Percentiles rank a stretch among this genome's conserved stretches.
Evolutionary conservation across 2,113 vertebrate species (phyloP).

Genomic region (Charina bottae): DNA sequence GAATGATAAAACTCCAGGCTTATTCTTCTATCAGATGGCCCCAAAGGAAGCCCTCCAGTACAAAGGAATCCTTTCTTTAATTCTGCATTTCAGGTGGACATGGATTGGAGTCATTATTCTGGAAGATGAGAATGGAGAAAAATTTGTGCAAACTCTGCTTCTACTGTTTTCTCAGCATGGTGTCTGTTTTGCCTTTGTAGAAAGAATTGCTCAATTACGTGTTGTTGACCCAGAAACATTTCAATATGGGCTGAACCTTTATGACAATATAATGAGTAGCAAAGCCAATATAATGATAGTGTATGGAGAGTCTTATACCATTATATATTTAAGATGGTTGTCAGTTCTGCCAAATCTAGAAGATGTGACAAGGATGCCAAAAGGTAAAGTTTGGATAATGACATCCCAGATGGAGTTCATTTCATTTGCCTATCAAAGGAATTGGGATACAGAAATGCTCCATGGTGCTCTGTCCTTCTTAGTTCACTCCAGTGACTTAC

Average conservation of each 20-base stretch:
- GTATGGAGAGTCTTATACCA: not conserved
- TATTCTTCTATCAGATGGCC: not conserved
- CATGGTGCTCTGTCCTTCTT: not conserved
- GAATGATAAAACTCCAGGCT: not conserved
- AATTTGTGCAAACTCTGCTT: not conserved
- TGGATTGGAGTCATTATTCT: not conserved
- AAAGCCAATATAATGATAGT: not conserved
- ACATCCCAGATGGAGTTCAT: not conserved
- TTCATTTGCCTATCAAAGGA: not conserved
- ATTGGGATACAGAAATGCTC: not conserved
- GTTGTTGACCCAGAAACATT: not conserved
- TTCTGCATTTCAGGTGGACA: not conserved
- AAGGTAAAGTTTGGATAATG: not conserved
- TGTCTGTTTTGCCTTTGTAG: not conserved
- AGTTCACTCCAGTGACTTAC: not conserved
- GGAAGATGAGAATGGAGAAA: not conserved
- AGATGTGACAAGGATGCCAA: not conserved
- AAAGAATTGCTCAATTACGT: too few species aligned
- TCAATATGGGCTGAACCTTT: not conserved
- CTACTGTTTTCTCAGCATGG: not conserved
- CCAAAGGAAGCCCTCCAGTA: not conserved
- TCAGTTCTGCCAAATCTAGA: not conserved
- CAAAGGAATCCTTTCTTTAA: not conserved
- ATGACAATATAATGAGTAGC: not conserved
- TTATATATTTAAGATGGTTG: not conserved